Evolutionary conservation across 2,888 invertebrate species (phyloP), one percentile per base, ranked within the genome.

Genomic region (Polymixis flavicincta): DNA sequence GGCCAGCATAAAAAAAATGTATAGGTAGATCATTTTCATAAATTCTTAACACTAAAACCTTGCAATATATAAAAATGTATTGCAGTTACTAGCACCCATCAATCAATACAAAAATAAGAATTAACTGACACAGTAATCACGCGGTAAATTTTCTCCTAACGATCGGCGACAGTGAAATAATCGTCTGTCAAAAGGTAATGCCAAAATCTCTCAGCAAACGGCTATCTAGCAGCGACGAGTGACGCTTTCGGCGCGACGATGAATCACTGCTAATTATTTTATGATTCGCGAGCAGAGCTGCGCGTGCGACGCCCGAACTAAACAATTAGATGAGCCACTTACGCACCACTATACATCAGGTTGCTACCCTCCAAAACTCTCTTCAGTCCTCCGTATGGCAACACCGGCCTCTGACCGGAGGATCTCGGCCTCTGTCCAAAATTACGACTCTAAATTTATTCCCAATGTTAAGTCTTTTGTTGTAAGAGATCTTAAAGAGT

Each of bases 221-320:
- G 90, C 91, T 90, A 89, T 90, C 87, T 84, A 89, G 89, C 88
- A 89, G 91, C 90, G 93, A 86, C 89, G 92, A 92, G 91, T 90
- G 93, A 93, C 92, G 93, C 92, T 94, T 92, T 94, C 92, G 91
- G 90, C 92, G 90, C 90, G 88, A 72, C 89, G 91, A 93, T 96
- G 95, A 96, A 95, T 95, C 96, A 95, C 88, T 80, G 89, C 92
- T 95, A 95, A 95, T 96, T 95, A 95, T 94, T 96, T 95, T 94
- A 94, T 93, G 93, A 92, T 90, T 85, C 91, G 89, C 89, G 88
- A 87, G 86, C 81, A 69, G 84, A 79, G 84, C 80, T 54, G 78
- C 80, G 81, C 83, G 85, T 87, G 83, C 71, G 86, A 88, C 85
- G 86, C 79, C 83, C 85, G 87, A 85, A 89, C 91, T 91, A 92